Percentiles rank a stretch among this genome's conserved stretches.
Evolutionary conservation across 2,797 vertebrate genomes (phyloP).

Genomic region (Columba guinea): DNA sequence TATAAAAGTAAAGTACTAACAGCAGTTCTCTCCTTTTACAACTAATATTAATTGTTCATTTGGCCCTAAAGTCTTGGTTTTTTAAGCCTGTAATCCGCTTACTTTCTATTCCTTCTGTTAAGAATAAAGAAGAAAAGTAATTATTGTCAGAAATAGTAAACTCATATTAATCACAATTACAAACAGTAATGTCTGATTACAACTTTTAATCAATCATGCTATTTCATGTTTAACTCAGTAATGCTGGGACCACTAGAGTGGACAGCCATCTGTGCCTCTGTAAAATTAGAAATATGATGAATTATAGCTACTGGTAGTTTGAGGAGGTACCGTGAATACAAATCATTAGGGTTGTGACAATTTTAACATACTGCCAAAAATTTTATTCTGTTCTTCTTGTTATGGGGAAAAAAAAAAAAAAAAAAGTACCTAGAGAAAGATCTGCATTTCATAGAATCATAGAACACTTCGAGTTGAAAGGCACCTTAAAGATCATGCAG

Average conservation of each 20-base stretch:
- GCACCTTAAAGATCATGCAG: too few species aligned
- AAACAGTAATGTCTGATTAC: constrained; percentile 54
- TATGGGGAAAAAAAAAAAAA: neutral
- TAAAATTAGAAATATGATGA: constrained; percentile 73
- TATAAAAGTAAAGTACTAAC: neutral
- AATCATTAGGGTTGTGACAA: constrained; percentile 20
- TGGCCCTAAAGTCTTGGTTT: neutral
- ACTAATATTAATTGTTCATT: constrained; percentile 14
- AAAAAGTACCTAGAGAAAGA: neutral
- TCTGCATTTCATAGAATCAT: neutral
- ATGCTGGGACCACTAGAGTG: constrained; percentile 59
- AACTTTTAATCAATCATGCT: constrained; percentile 68
- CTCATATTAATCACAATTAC: constrained; percentile 71
- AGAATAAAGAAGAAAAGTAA: constrained; percentile 11
- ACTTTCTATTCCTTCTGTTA: neutral
- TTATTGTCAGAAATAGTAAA: constrained; percentile 61
- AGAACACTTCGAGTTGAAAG: too few species aligned
- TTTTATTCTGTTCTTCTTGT: neutral
- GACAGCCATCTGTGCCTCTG: constrained; percentile 68
- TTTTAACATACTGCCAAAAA: neutral
- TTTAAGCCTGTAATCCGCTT: constrained; percentile 4
- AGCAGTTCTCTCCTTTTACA: neutral
- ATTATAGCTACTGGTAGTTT: constrained; percentile 52
- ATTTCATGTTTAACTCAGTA: constrained; percentile 54
- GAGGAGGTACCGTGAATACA: constrained; percentile 35